Evolutionary conservation across 2,113 vertebrate species (phyloP).

Genomic region (Rhineura floridana): DNA sequence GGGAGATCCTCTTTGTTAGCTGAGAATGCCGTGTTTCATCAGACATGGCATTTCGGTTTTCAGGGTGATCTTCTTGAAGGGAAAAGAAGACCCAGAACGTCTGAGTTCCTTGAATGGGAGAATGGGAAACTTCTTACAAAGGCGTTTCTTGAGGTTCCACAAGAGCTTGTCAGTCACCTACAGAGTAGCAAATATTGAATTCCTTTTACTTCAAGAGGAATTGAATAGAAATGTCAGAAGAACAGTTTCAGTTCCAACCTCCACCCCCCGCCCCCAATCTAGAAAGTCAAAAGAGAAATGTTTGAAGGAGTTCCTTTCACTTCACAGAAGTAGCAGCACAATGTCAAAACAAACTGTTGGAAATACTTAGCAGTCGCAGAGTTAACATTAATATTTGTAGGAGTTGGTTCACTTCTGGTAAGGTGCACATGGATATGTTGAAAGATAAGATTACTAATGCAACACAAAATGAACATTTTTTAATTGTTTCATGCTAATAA

Average conservation of each 20-base stretch:
- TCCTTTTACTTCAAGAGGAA: background rate
- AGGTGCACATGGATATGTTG: too few relatives aligned
- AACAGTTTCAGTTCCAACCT: background rate
- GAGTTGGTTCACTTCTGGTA: background rate
- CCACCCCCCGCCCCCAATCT: background rate
- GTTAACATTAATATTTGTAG: background rate
- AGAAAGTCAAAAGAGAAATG: background rate
- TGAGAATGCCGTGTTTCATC: background rate
- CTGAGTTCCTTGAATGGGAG: background rate
- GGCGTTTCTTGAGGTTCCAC: background rate
- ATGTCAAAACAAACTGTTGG: background rate
- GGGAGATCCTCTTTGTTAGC: background rate
- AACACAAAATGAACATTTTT: background rate
- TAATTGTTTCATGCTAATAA: background rate
- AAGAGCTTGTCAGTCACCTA: background rate
- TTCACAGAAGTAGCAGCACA: background rate
- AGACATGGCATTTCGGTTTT: background rate
- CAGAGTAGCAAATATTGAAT: background rate
- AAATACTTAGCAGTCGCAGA: background rate
- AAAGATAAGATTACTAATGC: too few relatives aligned
- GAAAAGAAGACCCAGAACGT: background rate
- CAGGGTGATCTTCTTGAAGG: background rate
- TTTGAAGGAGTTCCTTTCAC: background rate
- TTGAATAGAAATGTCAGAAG: background rate
- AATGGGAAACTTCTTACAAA: background rate